Evolutionary conservation across 2,113 vertebrate genomes (phyloP), one percentile per base, ranked within the genome.

Genomic region (Camelus bactrianus): DNA sequence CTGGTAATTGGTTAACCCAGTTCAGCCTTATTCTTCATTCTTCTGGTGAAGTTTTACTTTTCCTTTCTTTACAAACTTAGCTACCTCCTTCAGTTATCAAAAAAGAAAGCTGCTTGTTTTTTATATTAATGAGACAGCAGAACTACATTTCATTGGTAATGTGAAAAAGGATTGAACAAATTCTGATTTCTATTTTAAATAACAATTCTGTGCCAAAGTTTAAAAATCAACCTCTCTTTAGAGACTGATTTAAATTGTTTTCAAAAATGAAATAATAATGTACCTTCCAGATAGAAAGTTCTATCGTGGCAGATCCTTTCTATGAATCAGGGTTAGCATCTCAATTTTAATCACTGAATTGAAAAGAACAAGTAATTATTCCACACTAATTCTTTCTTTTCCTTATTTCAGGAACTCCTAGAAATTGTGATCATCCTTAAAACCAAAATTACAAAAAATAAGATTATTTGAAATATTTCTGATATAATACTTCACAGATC

Each of bases 1-100:
- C 97, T 8, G 96, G 98, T 98, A 98, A 98, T 93, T 93, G 87
- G 64, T 54, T 87, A 94, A 60, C 54, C 73, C 80, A 22, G 64
- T 92, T 92, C 6, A 64, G 30, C 60, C 95, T 32, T 69, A 50
- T 20, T 72, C 54, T 67, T 60, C 19, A 72, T 38, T 60, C 30
- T 73, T 72, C 46, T 35, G 8, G 22, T 64, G 32, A 94, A 91
- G 14, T 73, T 97, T 91, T 76, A 91, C 35, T 67, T 89, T 91
- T 35, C 15, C 6, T 89, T 89, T 58, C 42, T 60, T 79, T n/a
- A 72, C 17, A 89, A 72, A 72, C 56, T n/a, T 46, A 96, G 60
- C 0, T 82, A 94, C 81, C 11, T 95, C 93, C 35, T 81, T 94
- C 17, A 84, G 1, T 94, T 97, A 82, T 64, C 76, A 0, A 32